Percentiles rank a stretch among this genome's conserved stretches.
Conservation (phyloP, 2,113 vertebrate species). For the Anolis carolinensis region DNA sequence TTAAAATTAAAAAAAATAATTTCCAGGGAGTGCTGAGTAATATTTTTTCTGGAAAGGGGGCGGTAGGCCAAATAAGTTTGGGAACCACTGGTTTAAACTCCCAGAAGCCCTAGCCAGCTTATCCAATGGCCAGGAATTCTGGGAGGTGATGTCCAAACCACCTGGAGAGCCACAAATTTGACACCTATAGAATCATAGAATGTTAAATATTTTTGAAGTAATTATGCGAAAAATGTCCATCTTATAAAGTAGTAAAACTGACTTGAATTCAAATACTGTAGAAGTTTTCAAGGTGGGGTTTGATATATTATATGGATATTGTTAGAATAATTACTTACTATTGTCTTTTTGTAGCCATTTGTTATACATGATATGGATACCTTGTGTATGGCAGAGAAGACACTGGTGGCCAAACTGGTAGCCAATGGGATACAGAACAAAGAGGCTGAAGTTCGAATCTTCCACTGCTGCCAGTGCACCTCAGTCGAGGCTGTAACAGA, state of each 20-base stretch:
- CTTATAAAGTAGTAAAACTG: no score
- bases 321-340: not conserved
- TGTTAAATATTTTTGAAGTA: not conserved
- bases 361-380: constrained; percentile 99
- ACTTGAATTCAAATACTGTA: not conserved
- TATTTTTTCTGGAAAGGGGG: no score
- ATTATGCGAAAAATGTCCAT: no score
- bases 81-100: no score
- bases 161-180: no score
- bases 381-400: constrained; percentile 94
- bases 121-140: no score
- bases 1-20: no score
- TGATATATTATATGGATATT: not conserved
- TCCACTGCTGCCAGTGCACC: constrained; percentile 96
- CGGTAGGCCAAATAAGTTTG: no score
- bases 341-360: constrained; percentile 83
- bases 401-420: constrained; percentile 90
- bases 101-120: no score
- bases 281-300: not conserved
- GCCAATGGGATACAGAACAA: constrained; percentile 88
- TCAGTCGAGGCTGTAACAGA: constrained; percentile 96
- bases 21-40: no score
- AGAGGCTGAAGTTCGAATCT: constrained; percentile 93
- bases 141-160: no score
- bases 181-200: no score